Base-by-base conservation (phyloP, 2,888 invertebrate genomes). In the Acronicta alni region DNA sequence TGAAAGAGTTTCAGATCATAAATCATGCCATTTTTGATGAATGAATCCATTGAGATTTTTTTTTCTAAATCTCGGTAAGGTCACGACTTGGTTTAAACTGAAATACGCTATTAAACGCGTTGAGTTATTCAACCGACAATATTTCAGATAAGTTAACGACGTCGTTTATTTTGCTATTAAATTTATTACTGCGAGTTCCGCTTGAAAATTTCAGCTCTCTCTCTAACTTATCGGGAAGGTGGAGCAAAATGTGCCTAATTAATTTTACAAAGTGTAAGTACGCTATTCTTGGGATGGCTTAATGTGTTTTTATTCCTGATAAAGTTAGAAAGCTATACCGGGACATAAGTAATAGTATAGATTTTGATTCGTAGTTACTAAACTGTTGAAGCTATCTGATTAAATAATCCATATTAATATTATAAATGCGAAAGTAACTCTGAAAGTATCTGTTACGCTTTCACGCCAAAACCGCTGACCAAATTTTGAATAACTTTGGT, bases 1-100 rank as follows among this genome's bases (percentile, higher is more conserved):
- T 85, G 89, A 92, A 91, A 91, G 91, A 91, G 91, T 91, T 92
- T 84, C 81, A 82, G 85, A 84, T 82, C 89, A 90, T 92, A 91
- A 92, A 92, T 92, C 92, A 92, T 90, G 84, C 81, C 82, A 79
- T 87, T 89, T n/a, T 91, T 92, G 91, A 92, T 92, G 89, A 92
- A 92, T 92, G 88, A 89, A 85, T 84, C 85, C 85, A 89, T 89
- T 86, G 81, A 86, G 81, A 30, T 30, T 86, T 89, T 89, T 91
- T 72, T 91, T 91, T 86, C 81, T 80, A 88, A 90, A 90, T 84
- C 84, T 84, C 74, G 66, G 79, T 78, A 73, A 72, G 75, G 78
- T 67, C 74, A 69, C 75, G 80, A 80, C 72, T 80, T 72, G 65
- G 73, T 81, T 84, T 79, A 79, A 83, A 83, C 72, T 77, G 73